A percentile compares a stretch with the other conserved stretches of the same genome.
Conservation (phyloP, 2,888 invertebrate species). For the Caenorhabditis afra region DNA sequence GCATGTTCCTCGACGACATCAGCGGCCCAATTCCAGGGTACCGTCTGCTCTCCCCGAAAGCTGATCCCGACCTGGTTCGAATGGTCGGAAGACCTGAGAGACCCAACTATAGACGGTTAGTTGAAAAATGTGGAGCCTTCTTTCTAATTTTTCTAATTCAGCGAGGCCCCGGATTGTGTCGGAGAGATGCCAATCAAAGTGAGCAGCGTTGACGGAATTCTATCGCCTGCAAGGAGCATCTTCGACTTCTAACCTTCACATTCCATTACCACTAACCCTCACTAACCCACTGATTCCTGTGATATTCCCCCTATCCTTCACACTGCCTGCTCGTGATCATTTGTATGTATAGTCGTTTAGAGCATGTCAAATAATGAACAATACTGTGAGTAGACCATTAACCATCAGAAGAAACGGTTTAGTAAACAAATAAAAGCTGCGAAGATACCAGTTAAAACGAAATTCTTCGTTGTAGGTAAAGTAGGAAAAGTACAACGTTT, state of each 20-base stretch:
- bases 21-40: slow-evolving; percentile 72
- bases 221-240: slow-evolving; percentile 45
- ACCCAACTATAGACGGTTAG: slow-evolving; percentile 64
- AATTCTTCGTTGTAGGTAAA: not conserved
- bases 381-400: slow-evolving; percentile 32
- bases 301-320: not conserved
- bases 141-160: slow-evolving; percentile 25
- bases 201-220: slow-evolving; percentile 38
- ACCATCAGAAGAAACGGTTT: not conserved
- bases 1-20: slow-evolving; percentile 77
- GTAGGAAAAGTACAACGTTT: slow-evolving; percentile 13
- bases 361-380: slow-evolving; percentile 26
- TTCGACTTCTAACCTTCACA: slow-evolving; percentile 39
- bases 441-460: slow-evolving; percentile 3
- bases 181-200: slow-evolving; percentile 74
- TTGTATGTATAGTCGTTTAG: slow-evolving; percentile 20
- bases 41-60: slow-evolving; percentile 85
- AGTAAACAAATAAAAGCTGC: slow-evolving; percentile 4
- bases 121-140: not conserved
- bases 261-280: not conserved
- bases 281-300: slow-evolving; percentile 12
- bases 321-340: not conserved
- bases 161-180: slow-evolving; percentile 77
- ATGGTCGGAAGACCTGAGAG: slow-evolving; percentile 66
- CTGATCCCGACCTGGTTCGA: slow-evolving; percentile 78